phyloP scores from a whole-genome alignment of 1,140 invertebrate species.

The Tachypleus tridentatus region DNA sequence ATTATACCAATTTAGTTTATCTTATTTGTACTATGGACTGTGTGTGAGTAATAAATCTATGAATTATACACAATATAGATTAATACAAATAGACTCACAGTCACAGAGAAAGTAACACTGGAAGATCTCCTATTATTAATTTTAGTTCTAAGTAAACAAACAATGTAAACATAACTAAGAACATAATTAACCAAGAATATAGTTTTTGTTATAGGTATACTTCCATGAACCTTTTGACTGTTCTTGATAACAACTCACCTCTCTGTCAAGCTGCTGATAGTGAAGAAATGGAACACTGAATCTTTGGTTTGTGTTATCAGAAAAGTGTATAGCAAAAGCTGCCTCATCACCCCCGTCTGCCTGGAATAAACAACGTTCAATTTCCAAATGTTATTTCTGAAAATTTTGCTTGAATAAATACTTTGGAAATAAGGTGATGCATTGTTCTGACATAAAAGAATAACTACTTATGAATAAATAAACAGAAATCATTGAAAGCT shows the following conservation, averaged over 20 bases:
- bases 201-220: no score
- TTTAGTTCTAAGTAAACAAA: no score
- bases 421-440: no score
- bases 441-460: no score
- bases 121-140: no score
- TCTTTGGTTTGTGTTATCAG: constrained; percentile 45
- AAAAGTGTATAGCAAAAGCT: constrained; percentile 43
- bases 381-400: constrained; percentile 1
- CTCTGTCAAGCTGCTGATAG: constrained; percentile 33
- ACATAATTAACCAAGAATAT: no score
- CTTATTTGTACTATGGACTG: background rate
- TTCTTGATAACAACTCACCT: constrained; percentile 29
- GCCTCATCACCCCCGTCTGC: constrained; percentile 37
- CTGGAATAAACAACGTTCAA: constrained; percentile 17
- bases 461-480: no score
- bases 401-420: no score
- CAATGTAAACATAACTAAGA: no score
- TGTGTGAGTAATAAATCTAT: background rate
- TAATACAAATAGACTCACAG: background rate
- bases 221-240: no score
- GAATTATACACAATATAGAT: background rate
- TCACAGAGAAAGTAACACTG: no score
- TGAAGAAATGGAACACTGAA: constrained; percentile 37
- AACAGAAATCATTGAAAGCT: no score
- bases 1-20: background rate